Evolutionary conservation across 1,140 invertebrate species (phyloP), one percentile per base, ranked within the genome.

Genomic region (Drosophila ficusphila): DNA sequence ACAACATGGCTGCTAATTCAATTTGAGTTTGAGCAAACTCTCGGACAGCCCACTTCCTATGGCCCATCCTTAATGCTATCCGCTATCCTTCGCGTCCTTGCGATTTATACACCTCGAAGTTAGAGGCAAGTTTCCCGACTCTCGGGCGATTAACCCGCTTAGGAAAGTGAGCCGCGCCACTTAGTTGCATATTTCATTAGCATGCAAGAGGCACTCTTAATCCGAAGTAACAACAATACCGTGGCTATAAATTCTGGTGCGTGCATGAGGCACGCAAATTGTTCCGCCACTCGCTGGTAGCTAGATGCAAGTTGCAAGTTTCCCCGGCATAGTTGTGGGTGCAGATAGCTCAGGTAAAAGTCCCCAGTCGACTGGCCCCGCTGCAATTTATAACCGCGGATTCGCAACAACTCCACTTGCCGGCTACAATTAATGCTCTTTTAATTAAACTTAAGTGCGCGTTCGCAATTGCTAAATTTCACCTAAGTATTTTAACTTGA

Each of bases 381-480:
- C 5, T 49, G 25, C 54, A 75, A 78, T 81, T 81, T 81, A 81
- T 76, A 76, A 67, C 69, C 39, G 36, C 44, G 65, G 36, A 36
- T 53, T 39, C 31, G 51, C 41, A 57, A 53, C 47, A 49, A 47
- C 52, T 65, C 41, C 33, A 48, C 34, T 72, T 68, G 72, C 72
- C 38, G 31, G 60, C 75, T 76, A 88, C 82, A 88, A 88, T 88
- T 88, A 88, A 88, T 88, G 77, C 72, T 67, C 74, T 78, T 88
- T 88, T 88, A 88, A 88, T 88, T 82, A 81, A 88, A 88, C 78
- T 88, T 57, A 78, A 89, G 83, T 82, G 83, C 70, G 83, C 82
- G 78, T 82, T 62, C 74, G 73, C 74, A 88, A 89, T 89, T 89
- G 83, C 60, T 41, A 83, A 88, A 88, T 75, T 88, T 71, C 65